These are phyloP conservation scores for Tanytarsus gracilentus DNA, from an alignment of 2,888 invertebrate species.

Conservation along the genomic window DNA sequence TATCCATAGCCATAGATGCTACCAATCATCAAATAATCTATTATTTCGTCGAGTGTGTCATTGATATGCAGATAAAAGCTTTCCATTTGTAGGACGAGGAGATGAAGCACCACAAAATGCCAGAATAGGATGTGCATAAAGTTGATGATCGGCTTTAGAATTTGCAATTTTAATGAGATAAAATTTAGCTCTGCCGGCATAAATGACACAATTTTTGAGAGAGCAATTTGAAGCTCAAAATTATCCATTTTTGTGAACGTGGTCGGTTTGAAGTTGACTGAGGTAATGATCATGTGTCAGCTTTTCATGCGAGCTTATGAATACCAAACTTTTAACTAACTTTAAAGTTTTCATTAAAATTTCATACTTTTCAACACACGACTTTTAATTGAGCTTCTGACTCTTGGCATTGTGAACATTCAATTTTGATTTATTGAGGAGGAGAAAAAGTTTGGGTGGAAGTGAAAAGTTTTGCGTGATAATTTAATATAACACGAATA, in stretches of 20 bases:
- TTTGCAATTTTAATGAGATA: background rate
- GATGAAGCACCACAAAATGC: conserved; percentile 5
- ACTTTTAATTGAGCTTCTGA: no score
- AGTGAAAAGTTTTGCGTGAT: no score
- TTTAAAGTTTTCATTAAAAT: no score
- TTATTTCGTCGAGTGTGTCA: background rate
- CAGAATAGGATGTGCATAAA: background rate
- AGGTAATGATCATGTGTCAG: no score
- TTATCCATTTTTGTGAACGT: background rate
- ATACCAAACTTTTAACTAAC: no score
- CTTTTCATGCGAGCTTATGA: no score
- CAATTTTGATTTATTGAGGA: no score
- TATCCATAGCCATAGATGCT: background rate
- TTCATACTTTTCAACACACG: background rate
- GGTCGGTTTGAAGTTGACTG: no score
- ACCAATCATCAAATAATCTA: conserved; percentile 6
- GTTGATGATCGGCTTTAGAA: background rate
- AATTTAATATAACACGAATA: no score
- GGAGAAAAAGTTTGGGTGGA: no score
- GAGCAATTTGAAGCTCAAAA: background rate
- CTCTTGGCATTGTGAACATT: no score
- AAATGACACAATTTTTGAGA: background rate
- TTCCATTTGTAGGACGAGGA: background rate
- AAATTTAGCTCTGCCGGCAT: background rate
- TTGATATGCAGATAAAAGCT: background rate